These are phyloP conservation scores for Mactromeris polynyma DNA, from an alignment of 2,888 invertebrate genomes.

Conservation along the genomic window DNA sequence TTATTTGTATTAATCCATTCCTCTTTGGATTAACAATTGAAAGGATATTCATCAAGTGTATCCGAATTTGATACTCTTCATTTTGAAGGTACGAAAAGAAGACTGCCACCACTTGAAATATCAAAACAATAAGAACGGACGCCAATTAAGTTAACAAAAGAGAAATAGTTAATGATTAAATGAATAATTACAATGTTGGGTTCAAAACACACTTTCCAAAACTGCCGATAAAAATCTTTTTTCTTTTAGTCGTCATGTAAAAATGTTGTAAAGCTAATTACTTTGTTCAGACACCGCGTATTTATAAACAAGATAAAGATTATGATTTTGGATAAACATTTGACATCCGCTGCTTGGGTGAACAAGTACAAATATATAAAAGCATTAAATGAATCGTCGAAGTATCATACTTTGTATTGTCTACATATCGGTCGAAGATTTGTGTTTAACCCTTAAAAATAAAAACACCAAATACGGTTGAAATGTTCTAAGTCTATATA, in stretches of 20 bases:
- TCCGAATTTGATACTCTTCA: slow-evolving; percentile 47
- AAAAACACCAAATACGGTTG: too few species aligned
- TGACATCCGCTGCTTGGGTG: slow-evolving; percentile 41
- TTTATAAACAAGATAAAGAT: slow-evolving; percentile 28
- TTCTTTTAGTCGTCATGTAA: slow-evolving; percentile 28
- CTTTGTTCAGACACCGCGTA: slow-evolving; percentile 21
- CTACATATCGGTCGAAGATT: neutral
- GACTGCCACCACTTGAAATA: slow-evolving; percentile 38
- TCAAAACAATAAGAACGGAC: slow-evolving; percentile 37
- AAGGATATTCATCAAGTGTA: slow-evolving; percentile 52
- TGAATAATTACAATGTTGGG: slow-evolving; percentile 41
- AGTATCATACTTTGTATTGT: neutral
- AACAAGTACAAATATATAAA: slow-evolving; percentile 29
- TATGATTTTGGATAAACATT: slow-evolving; percentile 29
- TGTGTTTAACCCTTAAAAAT: neutral
- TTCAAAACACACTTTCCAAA: slow-evolving; percentile 44
- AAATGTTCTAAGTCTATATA: too few species aligned
- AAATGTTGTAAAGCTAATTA: slow-evolving; percentile 20
- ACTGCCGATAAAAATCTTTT: slow-evolving; percentile 21
- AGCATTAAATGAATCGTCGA: neutral
- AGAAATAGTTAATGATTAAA: slow-evolving; percentile 48
- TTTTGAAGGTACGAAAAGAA: slow-evolving; percentile 30
- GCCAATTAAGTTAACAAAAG: slow-evolving; percentile 48
- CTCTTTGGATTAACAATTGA: slow-evolving; percentile 49
- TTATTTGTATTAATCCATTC: slow-evolving; percentile 28